Evolutionary conservation across 1,140 invertebrate genomes (phyloP).

Genomic region (Mercenaria mercenaria): DNA sequence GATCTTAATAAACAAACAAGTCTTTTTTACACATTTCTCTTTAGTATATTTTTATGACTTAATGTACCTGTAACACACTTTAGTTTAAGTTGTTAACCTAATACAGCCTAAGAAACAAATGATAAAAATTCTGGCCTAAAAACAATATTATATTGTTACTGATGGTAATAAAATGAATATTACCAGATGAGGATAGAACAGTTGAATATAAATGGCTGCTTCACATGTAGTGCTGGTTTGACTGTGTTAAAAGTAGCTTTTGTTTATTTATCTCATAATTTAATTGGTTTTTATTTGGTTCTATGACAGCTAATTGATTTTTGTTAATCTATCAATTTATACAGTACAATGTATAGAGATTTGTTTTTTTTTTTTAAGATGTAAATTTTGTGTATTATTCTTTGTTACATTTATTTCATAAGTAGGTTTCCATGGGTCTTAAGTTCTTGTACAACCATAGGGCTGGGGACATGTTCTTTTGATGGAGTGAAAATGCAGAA

Average conservation of each 20-base stretch:
- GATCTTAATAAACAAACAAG: too few relatives aligned
- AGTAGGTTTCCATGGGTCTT: slow-evolving; percentile 5
- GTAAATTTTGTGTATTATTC: not conserved
- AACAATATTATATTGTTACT: not conserved
- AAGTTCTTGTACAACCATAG: not conserved
- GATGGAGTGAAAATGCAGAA: not conserved
- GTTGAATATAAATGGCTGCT: not conserved
- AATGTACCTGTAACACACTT: too few relatives aligned
- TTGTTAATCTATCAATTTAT: not conserved
- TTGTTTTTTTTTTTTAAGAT: not conserved
- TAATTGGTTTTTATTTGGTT: not conserved
- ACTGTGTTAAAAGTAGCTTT: not conserved
- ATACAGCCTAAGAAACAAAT: not conserved
- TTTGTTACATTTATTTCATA: not conserved
- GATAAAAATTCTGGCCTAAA: not conserved
- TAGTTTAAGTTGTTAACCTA: too few relatives aligned
- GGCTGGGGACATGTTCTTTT: not conserved
- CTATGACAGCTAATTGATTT: not conserved
- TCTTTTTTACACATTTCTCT: too few relatives aligned
- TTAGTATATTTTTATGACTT: too few relatives aligned
- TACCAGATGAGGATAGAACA: not conserved
- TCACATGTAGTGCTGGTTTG: not conserved
- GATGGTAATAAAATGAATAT: not conserved
- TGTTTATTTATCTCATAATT: not conserved
- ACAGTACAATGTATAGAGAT: not conserved